phyloP scores from a whole-genome alignment of 2,888 invertebrate species.

The Sacculina carcini region DNA sequence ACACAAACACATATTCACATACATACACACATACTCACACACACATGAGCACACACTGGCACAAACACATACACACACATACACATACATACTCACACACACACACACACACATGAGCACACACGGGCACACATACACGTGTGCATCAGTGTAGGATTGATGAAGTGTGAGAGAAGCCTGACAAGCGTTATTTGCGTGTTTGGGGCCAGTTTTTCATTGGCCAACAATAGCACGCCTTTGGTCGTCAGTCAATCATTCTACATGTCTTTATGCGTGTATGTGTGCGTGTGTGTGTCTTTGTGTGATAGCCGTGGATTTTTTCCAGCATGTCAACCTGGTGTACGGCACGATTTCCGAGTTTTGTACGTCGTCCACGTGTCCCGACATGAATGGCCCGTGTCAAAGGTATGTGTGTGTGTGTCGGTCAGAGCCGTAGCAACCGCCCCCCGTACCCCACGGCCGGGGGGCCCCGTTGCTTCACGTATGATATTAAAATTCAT shows the following conservation, averaged over 20 bases:
- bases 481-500: too few species aligned
- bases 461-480: background rate
- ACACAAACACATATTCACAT: too few species aligned
- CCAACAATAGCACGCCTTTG: too few species aligned
- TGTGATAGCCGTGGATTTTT: slow-evolving; percentile 68
- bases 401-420: slow-evolving; percentile 36
- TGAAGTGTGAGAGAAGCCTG: background rate
- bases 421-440: background rate
- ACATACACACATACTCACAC: too few species aligned
- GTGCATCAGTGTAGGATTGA: background rate
- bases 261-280: background rate
- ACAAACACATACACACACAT: too few species aligned
- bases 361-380: slow-evolving; percentile 83
- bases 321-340: slow-evolving; percentile 94
- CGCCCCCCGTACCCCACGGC: background rate
- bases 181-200: background rate
- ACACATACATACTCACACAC: too few species aligned
- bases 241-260: background rate
- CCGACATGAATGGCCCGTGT: slow-evolving; percentile 89
- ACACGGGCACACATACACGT: too few species aligned
- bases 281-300: slow-evolving; percentile 8
- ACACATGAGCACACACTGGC: too few species aligned
- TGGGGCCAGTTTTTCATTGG: background rate
- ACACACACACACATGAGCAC: too few species aligned
- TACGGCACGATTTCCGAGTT: slow-evolving; percentile 97